Evolutionary conservation across 1,140 invertebrate species (phyloP).

Genomic region (Bombus fervidus): DNA sequence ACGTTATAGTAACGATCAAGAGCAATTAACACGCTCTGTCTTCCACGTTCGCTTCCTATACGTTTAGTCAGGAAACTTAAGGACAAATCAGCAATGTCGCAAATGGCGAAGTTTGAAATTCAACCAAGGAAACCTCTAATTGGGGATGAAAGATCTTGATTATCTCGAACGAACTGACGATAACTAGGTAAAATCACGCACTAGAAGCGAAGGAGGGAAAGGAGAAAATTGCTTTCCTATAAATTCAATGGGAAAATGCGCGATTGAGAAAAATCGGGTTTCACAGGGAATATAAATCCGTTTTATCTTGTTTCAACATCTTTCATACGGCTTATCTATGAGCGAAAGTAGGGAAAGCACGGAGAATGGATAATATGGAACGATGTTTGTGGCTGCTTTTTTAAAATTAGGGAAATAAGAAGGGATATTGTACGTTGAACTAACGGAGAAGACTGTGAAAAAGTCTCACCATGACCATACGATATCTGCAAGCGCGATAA

Average conservation of each 20-base stretch:
- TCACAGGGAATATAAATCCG: background rate
- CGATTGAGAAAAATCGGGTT: conserved; percentile 5
- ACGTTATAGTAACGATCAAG: background rate
- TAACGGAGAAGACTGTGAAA: background rate
- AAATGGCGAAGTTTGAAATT: background rate
- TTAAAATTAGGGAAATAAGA: background rate
- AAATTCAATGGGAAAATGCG: background rate
- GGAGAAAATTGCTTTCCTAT: conserved; percentile 1
- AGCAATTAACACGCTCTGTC: background rate
- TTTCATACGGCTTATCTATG: background rate
- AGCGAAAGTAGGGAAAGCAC: background rate
- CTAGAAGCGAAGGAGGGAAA: background rate
- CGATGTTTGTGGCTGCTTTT: background rate
- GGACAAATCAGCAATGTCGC: background rate
- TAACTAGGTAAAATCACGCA: conserved; percentile 5
- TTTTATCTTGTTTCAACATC: background rate
- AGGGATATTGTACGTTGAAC: background rate
- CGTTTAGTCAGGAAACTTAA: background rate
- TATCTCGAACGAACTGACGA: background rate
- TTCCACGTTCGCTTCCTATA: no score
- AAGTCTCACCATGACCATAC: background rate
- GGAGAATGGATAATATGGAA: background rate
- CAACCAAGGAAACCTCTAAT: conserved; percentile 8
- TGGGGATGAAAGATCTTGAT: conserved; percentile 14
- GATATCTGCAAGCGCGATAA: background rate